Evolutionary conservation across 2,113 vertebrate species (phyloP), one percentile per base, ranked within the genome.

Genomic region (Tachuris rubrigastra): DNA sequence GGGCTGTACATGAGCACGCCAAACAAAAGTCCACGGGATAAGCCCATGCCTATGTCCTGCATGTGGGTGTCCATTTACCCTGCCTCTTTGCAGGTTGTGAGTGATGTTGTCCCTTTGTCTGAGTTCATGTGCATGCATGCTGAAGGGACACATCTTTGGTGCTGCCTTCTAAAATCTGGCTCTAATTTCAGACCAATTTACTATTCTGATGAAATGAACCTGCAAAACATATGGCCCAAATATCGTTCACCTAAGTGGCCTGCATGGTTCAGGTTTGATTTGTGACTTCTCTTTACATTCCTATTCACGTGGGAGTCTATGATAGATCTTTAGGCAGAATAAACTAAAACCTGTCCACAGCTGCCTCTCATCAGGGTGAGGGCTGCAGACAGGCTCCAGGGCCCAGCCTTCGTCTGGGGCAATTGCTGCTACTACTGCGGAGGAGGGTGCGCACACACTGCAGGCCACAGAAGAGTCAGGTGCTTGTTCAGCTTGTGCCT

Each of bases 311-410:
- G 88, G 94, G 98, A 97, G 93, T 94, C 93, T 62, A 8, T 73
- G 96, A 90, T 92, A 96, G 96, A 74, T 91, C 96, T 96, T 95
- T 93, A 89, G 94, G 91, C 77, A 39, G 87, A 96, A 95, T 92
- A 88, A 95, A 92, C 87, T 55, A 71, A 94, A 94, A 52, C 20
- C 23, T 3, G 5, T 76, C 58, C 62, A 27, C 97, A 98, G 97
- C 97, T 98, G 98, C 96, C 97, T 98, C 95, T 94, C 96, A 95
- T 98, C 98, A 98, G 76, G 65, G 87, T 10, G 31, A 93, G 92
- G 55, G 77, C 92, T 94, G 86, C 81, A 84, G 93, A 95, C 89
- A 95, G 85, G 79, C 93, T 87, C 72, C 82, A 59, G 91, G 59
- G 55, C 86, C 4, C 67, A 73, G 46, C 50, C 92, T 93, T 86